Conservation (phyloP, 2,113 vertebrate species). For the Myotis brandtii region DNA sequence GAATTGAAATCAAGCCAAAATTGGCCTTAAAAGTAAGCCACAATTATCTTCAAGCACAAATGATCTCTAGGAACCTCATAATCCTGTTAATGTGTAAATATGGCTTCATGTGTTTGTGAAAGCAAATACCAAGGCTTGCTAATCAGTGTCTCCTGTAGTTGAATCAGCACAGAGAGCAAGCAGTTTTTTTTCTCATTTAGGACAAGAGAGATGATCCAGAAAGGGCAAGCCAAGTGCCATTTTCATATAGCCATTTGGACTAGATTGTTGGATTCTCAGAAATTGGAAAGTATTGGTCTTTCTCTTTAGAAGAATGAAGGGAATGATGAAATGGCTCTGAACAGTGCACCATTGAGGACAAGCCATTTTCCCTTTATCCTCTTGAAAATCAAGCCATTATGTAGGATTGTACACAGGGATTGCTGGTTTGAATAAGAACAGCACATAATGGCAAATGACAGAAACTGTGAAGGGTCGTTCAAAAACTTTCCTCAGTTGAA, state of each 20-base stretch:
- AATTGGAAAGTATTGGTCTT: conserved; percentile 2
- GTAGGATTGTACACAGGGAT: not conserved
- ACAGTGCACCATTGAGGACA: not conserved
- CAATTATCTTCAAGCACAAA: conserved; percentile 56
- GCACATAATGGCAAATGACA: not conserved
- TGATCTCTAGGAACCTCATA: conserved; percentile 30
- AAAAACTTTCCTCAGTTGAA: conserved; percentile 15
- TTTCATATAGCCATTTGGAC: conserved; percentile 18
- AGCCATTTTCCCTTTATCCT: not conserved
- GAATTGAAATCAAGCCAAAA: conserved; percentile 66
- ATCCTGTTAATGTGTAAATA: conserved; percentile 36
- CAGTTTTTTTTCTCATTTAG: not conserved
- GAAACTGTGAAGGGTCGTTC: not conserved
- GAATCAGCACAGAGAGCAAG: conserved; percentile 9
- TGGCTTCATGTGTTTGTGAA: conserved; percentile 7
- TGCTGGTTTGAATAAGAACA: conserved; percentile 8
- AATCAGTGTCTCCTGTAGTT: not conserved
- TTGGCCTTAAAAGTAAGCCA: conserved; percentile 46
- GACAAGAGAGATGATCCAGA: not conserved
- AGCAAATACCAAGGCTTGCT: not conserved
- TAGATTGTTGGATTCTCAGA: conserved; percentile 37
- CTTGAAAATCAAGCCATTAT: conserved; percentile 39
- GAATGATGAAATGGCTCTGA: conserved; percentile 41
- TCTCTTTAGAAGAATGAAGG: conserved; percentile 12
- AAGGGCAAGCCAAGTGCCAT: conserved; percentile 12